Evolutionary conservation across 2,113 vertebrate species (phyloP).

Genomic region (Cochlearius cochlearius): DNA sequence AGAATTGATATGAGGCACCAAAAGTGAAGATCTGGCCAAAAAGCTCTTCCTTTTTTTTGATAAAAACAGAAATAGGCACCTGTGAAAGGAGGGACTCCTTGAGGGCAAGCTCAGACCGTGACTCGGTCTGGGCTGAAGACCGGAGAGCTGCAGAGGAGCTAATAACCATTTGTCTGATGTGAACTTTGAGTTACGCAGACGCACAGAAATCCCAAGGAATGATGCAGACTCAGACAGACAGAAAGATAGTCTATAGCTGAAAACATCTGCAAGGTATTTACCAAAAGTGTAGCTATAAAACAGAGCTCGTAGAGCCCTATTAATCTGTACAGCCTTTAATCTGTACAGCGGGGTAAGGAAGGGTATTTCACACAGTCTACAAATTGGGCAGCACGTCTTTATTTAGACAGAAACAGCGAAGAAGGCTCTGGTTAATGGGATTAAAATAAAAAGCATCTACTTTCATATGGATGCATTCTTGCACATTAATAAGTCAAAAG

Average conservation of each 20-base stretch:
- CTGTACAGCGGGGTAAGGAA: not conserved
- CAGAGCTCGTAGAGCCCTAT: not conserved
- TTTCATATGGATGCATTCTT: not conserved
- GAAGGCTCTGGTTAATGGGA: not conserved
- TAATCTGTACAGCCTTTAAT: not conserved
- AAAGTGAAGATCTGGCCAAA: not conserved
- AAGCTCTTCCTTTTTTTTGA: not conserved
- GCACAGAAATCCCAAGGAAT: not conserved
- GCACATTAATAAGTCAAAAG: not conserved
- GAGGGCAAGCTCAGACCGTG: not conserved
- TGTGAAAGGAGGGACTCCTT: not conserved
- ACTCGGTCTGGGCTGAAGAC: not conserved
- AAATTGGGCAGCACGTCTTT: not conserved
- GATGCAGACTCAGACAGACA: not conserved
- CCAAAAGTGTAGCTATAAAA: not conserved
- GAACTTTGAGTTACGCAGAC: not conserved
- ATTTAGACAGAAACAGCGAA: not conserved
- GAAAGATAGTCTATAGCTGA: not conserved
- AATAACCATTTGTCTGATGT: not conserved
- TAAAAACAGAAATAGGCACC: not conserved
- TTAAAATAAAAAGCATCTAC: not conserved
- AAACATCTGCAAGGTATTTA: constrained; percentile 1
- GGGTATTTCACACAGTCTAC: not conserved
- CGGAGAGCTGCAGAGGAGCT: fast-evolving
- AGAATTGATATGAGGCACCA: not conserved